Evolutionary conservation across 2,113 vertebrate genomes (phyloP).

Genomic region (Chaetorhynchus papuensis): DNA sequence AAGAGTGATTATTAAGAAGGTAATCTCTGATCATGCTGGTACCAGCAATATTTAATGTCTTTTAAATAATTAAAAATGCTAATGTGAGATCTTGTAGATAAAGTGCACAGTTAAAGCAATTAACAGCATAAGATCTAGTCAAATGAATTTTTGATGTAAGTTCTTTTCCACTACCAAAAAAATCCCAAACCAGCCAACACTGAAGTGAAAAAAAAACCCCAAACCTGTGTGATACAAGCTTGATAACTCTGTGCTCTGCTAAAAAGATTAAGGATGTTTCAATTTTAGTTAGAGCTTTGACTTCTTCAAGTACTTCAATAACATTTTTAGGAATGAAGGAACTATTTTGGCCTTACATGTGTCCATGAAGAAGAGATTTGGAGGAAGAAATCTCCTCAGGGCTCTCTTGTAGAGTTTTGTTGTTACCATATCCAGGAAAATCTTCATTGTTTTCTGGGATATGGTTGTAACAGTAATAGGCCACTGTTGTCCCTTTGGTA

Average conservation of each 20-base stretch:
- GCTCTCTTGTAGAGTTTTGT: neutral
- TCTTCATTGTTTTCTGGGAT: neutral
- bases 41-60: slow-evolving; percentile 5
- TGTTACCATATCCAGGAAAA: neutral
- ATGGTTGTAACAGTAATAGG: neutral
- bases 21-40: neutral
- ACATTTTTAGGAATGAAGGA: neutral
- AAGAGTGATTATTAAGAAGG: neutral
- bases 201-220: neutral
- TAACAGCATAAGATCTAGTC: neutral
- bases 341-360: neutral
- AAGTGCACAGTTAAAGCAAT: neutral
- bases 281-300: neutral
- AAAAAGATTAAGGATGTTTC: neutral
- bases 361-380: neutral
- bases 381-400: neutral
- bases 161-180: neutral
- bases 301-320: neutral
- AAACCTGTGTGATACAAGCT: neutral
- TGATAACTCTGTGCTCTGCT: neutral
- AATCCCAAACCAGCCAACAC: neutral
- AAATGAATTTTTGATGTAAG: neutral
- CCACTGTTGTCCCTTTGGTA: neutral
- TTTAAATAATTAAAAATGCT: slow-evolving; percentile 27
- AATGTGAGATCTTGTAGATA: neutral